phyloP scores from a whole-genome alignment of 2,797 vertebrate species.

The Moxostoma hubbsi region DNA sequence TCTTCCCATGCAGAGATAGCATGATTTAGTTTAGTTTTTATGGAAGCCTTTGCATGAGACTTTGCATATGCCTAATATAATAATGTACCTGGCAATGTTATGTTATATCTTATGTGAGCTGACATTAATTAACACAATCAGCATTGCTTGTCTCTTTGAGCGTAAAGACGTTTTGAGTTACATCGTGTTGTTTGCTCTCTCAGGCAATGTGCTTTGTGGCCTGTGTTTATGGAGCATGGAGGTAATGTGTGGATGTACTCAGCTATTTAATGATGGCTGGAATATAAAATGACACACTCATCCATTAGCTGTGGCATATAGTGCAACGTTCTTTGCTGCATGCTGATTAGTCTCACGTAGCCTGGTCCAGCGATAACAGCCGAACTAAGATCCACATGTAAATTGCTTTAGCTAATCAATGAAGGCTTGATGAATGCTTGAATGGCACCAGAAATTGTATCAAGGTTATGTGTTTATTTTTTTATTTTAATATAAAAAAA shows the following conservation, averaged over 20 bases:
- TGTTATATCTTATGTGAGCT: slow-evolving; percentile 11
- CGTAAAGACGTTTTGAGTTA: background rate
- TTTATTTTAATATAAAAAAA: no score
- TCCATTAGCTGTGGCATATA: slow-evolving; percentile 57
- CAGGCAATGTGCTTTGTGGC: slow-evolving; percentile 29
- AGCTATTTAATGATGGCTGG: slow-evolving; percentile 61
- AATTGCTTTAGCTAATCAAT: slow-evolving; percentile 64
- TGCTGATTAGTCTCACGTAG: slow-evolving; percentile 55
- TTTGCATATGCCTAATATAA: slow-evolving; percentile 12
- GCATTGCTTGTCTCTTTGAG: slow-evolving; percentile 5
- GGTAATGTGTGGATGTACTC: slow-evolving; percentile 51
- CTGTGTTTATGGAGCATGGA: slow-evolving; percentile 51
- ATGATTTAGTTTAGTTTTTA: slow-evolving; percentile 7
- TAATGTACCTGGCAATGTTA: slow-evolving; percentile 7
- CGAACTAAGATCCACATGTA: slow-evolving; percentile 56
- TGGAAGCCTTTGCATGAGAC: slow-evolving; percentile 6
- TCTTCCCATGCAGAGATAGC: background rate
- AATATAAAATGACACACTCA: slow-evolving; percentile 61
- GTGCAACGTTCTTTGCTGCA: slow-evolving; percentile 40
- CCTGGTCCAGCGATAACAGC: slow-evolving; percentile 47
- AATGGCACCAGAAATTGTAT: slow-evolving; percentile 55
- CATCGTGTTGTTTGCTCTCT: slow-evolving; percentile 26
- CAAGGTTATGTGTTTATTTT: slow-evolving; percentile 58
- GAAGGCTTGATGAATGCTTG: slow-evolving; percentile 57
- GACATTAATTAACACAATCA: slow-evolving; percentile 35